Conservation (phyloP, 2,113 vertebrate species). For the Chionis minor region DNA sequence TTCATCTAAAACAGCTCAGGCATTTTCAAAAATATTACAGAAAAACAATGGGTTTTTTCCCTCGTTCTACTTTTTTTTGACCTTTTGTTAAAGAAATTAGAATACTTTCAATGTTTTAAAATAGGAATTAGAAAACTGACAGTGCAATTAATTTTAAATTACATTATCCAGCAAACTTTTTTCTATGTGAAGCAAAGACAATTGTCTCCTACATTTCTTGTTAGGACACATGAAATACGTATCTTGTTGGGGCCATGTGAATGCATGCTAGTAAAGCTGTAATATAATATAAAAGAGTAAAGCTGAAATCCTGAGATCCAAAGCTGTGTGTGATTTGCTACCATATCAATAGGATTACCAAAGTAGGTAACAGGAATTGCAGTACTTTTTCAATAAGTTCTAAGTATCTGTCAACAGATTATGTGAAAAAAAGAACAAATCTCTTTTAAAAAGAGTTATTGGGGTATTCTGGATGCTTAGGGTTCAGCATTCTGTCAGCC, state of each 20-base stretch:
- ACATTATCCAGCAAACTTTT: neutral
- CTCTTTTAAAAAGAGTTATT: neutral
- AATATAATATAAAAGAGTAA: neutral
- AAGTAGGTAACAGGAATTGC: neutral
- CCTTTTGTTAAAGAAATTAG: neutral
- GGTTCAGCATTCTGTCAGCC: neutral
- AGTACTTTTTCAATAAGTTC: neutral
- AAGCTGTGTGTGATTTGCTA: neutral
- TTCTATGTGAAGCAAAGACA: neutral
- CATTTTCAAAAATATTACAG: neutral
- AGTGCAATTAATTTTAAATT: neutral
- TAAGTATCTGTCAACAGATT: neutral
- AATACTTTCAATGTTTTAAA: neutral
- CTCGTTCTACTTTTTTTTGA: neutral
- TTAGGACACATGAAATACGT: neutral
- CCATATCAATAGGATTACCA: neutral
- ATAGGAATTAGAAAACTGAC: neutral
- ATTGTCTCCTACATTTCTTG: neutral
- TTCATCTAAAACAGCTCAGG: neutral
- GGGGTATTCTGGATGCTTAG: neutral
- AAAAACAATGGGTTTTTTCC: neutral
- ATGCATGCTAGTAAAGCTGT: neutral
- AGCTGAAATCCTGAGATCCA: neutral
- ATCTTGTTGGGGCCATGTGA: neutral
- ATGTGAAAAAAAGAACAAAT: neutral